Evolutionary conservation across 2,888 invertebrate species (phyloP).

Genomic region (Metopia argyrocephala): DNA sequence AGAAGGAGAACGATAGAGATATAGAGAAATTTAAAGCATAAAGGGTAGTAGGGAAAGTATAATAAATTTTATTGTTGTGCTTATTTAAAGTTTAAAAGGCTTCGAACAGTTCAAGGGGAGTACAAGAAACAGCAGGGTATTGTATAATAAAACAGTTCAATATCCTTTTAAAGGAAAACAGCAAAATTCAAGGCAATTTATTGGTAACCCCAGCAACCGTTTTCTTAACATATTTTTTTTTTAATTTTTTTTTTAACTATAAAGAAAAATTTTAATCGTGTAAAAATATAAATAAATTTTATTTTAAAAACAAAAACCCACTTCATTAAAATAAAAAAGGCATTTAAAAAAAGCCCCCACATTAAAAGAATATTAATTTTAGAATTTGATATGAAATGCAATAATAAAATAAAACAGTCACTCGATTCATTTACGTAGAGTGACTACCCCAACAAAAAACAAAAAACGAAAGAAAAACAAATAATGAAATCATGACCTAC

Average conservation of each 20-base stretch:
- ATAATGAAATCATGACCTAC: constrained; percentile 60
- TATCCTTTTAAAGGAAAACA: constrained; percentile 27
- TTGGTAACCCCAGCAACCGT: not conserved
- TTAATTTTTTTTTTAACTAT: not conserved
- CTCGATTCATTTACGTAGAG: constrained; percentile 36
- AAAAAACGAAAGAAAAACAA: not conserved
- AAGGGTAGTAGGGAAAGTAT: not conserved
- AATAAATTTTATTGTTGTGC: not conserved
- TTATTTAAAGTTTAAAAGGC: constrained; percentile 51
- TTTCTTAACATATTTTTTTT: not conserved
- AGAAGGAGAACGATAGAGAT: not conserved
- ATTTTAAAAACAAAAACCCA: not conserved
- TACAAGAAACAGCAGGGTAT: not conserved
- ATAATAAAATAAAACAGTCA: constrained; percentile 13
- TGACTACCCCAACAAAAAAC: constrained; percentile 49
- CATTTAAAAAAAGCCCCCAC: too few relatives aligned
- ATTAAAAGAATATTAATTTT: not conserved
- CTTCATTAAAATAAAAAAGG: not conserved
- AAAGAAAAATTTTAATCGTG: not conserved
- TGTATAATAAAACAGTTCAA: not conserved
- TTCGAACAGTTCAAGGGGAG: not conserved
- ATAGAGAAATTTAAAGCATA: not conserved
- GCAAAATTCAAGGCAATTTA: constrained; percentile 13
- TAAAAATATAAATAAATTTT: not conserved
- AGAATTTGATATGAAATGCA: not conserved